phyloP scores from a whole-genome alignment of 2,888 invertebrate genomes.

The Zele albiditarsus region DNA sequence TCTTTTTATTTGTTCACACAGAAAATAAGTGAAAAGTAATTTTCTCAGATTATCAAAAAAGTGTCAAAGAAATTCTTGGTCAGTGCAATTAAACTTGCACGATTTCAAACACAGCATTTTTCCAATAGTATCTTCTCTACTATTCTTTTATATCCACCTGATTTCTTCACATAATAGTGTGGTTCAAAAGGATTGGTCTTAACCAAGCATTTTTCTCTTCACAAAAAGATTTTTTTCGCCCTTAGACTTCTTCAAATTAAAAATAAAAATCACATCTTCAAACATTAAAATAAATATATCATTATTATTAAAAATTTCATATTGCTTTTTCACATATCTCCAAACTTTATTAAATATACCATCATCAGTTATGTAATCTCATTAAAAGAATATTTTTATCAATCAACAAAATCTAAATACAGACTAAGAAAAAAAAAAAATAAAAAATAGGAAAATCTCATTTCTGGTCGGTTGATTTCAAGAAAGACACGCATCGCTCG shows the following conservation, averaged over 20 bases:
- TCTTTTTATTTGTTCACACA: neutral
- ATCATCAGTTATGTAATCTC: neutral
- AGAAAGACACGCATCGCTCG: conserved; percentile 5
- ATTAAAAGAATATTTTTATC: neutral
- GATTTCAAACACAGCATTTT: neutral
- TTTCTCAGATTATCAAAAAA: neutral
- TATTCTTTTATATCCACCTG: neutral
- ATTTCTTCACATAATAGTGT: neutral
- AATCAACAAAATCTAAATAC: neutral
- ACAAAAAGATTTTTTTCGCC: neutral
- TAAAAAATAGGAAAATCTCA: conserved; percentile 16
- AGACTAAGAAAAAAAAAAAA: neutral
- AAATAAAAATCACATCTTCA: neutral
- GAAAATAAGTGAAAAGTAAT: neutral
- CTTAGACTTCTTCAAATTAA: neutral
- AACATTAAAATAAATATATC: neutral
- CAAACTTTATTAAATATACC: no score
- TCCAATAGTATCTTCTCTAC: neutral
- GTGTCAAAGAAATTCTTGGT: neutral
- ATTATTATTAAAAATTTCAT: neutral
- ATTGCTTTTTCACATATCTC: neutral
- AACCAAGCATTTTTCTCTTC: neutral
- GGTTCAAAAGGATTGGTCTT: neutral
- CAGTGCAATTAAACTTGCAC: neutral
- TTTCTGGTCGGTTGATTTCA: conserved; percentile 20